A percentile compares a stretch with the other conserved stretches of the same genome.
phyloP scores from a whole-genome alignment of 2,113 vertebrate genomes.

The Pseudopodoces humilis region DNA sequence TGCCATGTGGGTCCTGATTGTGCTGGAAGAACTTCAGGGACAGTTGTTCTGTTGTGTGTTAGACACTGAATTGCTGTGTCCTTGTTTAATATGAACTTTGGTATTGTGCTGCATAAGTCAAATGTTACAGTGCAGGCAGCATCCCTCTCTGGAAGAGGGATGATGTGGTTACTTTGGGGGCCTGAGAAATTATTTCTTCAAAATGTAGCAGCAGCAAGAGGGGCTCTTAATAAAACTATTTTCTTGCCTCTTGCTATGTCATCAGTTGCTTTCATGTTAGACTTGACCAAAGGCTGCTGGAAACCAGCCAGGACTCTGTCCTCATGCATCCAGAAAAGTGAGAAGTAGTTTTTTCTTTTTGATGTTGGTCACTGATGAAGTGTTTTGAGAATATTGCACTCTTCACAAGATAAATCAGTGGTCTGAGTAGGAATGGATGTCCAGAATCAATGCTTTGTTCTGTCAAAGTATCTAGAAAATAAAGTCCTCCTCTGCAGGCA shows the following conservation, averaged over 20 bases:
- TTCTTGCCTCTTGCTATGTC: background rate
- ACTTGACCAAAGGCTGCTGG: background rate
- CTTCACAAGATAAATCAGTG: background rate
- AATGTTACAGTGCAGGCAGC: background rate
- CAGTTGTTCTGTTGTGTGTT: background rate
- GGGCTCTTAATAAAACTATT: background rate
- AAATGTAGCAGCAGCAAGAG: background rate
- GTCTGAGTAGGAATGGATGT: background rate
- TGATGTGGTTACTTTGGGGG: background rate
- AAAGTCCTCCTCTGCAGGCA: background rate
- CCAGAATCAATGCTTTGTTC: background rate
- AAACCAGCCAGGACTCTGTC: background rate
- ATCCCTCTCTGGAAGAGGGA: background rate
- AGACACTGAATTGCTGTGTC: background rate
- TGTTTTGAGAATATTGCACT: background rate
- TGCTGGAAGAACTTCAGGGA: slow-evolving; percentile 9
- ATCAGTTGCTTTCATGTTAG: background rate
- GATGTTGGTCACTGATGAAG: background rate
- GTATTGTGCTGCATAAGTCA: background rate
- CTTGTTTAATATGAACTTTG: background rate
- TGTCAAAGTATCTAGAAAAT: background rate
- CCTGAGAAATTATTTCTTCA: background rate
- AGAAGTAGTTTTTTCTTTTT: background rate
- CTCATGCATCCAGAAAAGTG: background rate
- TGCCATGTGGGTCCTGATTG: slow-evolving; percentile 22